phyloP scores from a whole-genome alignment of 2,888 invertebrate species.

The Spilarctia lutea region DNA sequence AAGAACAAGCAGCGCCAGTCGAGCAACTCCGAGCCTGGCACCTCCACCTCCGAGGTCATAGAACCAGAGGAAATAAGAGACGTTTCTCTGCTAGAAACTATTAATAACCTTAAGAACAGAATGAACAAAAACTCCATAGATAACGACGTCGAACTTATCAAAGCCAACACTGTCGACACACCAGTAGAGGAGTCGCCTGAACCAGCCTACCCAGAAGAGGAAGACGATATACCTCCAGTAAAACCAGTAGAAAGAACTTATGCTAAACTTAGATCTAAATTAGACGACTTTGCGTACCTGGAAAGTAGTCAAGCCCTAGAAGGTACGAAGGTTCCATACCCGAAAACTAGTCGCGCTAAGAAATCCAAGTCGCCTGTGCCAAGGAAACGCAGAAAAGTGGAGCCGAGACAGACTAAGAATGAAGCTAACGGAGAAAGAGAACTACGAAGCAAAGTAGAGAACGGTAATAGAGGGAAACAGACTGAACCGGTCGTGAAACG shows the following conservation, averaged over 20 bases:
- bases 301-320: constrained; percentile 77
- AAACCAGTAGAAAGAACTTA: constrained; percentile 81
- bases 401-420: constrained; percentile 56
- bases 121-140: constrained; percentile 78
- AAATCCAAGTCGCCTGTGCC: constrained; percentile 72
- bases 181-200: constrained; percentile 64
- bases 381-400: constrained; percentile 76
- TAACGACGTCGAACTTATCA: constrained; percentile 77
- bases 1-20: constrained; percentile 76
- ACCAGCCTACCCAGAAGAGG: constrained; percentile 59
- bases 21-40: constrained; percentile 63
- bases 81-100: constrained; percentile 65
- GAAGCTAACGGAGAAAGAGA: constrained; percentile 57
- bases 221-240: constrained; percentile 71
- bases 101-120: constrained; percentile 71
- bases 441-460: constrained; percentile 59
- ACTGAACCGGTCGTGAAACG: constrained; percentile 50
- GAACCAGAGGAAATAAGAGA: constrained; percentile 60
- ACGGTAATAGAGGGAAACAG: constrained; percentile 40
- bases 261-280: constrained; percentile 73
- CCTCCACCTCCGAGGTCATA: constrained; percentile 54
- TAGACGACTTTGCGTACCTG: constrained; percentile 80
- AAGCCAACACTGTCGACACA: constrained; percentile 74
- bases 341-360: constrained; percentile 66
- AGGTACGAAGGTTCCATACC: constrained; percentile 73